A percentile compares a stretch with the other conserved stretches of the same genome.
phyloP scores from a whole-genome alignment of 2,888 invertebrate species.

The Rambutsinella grinnellia region DNA sequence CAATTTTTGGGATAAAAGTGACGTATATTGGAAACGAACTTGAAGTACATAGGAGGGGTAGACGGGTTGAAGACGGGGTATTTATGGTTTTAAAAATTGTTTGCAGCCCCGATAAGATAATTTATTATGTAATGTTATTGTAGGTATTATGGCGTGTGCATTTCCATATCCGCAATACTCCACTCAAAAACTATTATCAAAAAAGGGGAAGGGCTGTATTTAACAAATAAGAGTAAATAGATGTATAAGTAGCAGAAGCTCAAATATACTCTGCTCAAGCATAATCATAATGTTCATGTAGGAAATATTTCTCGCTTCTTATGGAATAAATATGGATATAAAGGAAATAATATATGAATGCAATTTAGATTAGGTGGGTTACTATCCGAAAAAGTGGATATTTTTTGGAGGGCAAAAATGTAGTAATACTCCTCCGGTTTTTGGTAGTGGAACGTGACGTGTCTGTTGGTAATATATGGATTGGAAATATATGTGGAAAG shows the following conservation, averaged over 20 bases:
- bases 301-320: neutral
- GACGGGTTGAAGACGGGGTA: neutral
- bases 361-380: neutral
- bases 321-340: neutral
- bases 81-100: neutral
- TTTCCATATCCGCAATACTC: neutral
- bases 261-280: neutral
- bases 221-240: neutral
- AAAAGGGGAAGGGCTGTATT: neutral
- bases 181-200: neutral
- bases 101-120: constrained; percentile 10
- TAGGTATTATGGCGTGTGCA: neutral
- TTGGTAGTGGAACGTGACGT: neutral
- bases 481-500: neutral
- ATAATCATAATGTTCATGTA: neutral
- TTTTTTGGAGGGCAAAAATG: neutral
- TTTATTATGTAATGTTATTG: neutral
- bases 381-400: neutral
- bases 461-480: neutral
- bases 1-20: neutral
- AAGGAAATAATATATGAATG: neutral
- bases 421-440: neutral
- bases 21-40: neutral
- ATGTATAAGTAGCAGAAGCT: too few relatives aligned
- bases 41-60: neutral